These are phyloP conservation scores for Euborellia annulipes DNA, from an alignment of 1,140 invertebrate species.

Conservation along the genomic window DNA sequence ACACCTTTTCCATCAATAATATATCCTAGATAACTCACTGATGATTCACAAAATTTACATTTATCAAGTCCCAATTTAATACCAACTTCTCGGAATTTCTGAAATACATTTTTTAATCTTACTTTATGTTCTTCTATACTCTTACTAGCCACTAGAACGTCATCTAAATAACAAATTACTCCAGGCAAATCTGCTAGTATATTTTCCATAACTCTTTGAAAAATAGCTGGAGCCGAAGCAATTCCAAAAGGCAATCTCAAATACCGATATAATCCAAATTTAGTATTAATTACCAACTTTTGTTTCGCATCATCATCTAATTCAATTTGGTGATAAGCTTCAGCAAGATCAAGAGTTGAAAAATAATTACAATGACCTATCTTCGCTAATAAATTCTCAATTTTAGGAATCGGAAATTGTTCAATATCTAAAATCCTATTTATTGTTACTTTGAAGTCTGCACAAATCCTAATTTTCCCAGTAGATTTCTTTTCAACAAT, in stretches of 20 bases:
- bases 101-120: constrained; percentile 13
- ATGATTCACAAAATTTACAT: constrained; percentile 20
- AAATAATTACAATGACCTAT: no score
- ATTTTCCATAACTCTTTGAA: constrained; percentile 26
- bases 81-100: constrained; percentile 13
- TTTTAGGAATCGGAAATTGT: no score
- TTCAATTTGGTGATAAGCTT: constrained; percentile 10
- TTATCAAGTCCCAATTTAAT: constrained; percentile 15
- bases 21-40: constrained; percentile 21
- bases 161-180: constrained; percentile 21
- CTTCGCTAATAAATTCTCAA: no score
- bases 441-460: no score
- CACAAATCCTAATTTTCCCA: no score
- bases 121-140: constrained; percentile 16
- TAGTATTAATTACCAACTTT: constrained; percentile 10
- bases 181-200: constrained; percentile 17
- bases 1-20: constrained; percentile 19
- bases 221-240: constrained; percentile 23
- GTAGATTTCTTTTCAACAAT: no score
- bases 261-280: constrained; percentile 22
- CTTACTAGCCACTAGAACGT: constrained; percentile 21
- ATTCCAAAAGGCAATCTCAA: constrained; percentile 22
- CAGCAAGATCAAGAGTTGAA: no score
- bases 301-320: not conserved
- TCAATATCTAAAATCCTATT: no score